Evolutionary conservation across 2,113 vertebrate genomes (phyloP).

Genomic region (Centropristis striata): DNA sequence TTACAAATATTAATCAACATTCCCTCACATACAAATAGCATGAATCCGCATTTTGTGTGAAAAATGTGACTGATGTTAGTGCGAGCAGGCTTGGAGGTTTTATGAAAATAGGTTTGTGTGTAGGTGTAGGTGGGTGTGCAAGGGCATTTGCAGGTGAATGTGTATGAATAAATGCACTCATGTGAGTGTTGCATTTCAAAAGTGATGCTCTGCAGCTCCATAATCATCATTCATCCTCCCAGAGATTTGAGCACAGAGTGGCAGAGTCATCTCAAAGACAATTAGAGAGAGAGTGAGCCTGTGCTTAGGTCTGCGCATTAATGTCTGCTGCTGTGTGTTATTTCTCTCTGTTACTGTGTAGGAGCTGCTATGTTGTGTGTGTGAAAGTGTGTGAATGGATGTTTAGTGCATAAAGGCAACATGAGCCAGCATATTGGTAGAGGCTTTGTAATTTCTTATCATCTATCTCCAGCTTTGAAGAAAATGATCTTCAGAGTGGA

Average conservation of each 20-base stretch:
- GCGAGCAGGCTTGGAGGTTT: conserved; percentile 6
- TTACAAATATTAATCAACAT: conserved; percentile 19
- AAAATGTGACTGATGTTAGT: conserved; percentile 21
- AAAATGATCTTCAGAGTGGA: conserved; percentile 27
- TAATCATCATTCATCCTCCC: conserved; percentile 61
- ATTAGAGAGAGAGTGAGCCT: conserved; percentile 52
- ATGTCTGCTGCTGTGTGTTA: conserved; percentile 38
- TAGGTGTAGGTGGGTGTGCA: conserved; percentile 23
- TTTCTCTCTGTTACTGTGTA: conserved; percentile 25
- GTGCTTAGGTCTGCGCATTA: conserved; percentile 34
- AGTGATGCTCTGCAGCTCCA: conserved; percentile 43
- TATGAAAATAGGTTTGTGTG: conserved; percentile 21
- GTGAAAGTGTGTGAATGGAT: conserved; percentile 28
- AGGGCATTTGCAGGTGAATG: conserved; percentile 49
- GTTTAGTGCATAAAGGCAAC: conserved; percentile 34
- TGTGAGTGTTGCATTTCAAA: conserved; percentile 57
- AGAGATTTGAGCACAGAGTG: conserved; percentile 56
- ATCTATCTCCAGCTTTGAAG: conserved; percentile 36
- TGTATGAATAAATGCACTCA: conserved; percentile 49
- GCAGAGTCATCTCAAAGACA: conserved; percentile 68
- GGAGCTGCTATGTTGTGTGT: conserved; percentile 13
- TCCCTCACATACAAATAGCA: conserved; percentile 5
- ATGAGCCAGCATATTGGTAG: conserved; percentile 30
- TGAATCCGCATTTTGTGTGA: conserved; percentile 6
- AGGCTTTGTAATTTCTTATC: conserved; percentile 45